A percentile compares a stretch with the other conserved stretches of the same genome.
phyloP scores from a whole-genome alignment of 2,888 invertebrate genomes.

The Drosophila quinaria region DNA sequence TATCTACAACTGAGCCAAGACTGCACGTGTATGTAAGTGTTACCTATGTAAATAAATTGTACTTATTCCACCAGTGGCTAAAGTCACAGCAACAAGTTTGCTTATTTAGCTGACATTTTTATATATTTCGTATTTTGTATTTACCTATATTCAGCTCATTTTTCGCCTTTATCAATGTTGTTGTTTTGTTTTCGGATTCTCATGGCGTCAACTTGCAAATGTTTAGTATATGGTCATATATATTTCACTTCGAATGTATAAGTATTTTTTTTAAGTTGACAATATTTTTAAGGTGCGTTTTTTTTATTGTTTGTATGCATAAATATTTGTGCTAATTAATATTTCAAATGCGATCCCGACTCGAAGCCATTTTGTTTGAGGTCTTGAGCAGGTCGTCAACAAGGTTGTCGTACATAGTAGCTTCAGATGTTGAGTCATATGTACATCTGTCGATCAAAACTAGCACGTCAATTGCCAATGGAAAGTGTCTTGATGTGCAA shows the following conservation, averaged over 20 bases:
- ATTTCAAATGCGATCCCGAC: conserved; percentile 39
- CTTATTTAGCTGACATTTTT: conserved; percentile 17
- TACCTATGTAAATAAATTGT: conserved; percentile 36
- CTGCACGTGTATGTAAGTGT: conserved; percentile 55
- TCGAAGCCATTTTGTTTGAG: conserved; percentile 21
- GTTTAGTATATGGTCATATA: conserved; percentile 10
- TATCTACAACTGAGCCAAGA: conserved; percentile 13
- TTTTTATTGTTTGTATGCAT: conserved; percentile 19
- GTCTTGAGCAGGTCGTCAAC: conserved; percentile 18
- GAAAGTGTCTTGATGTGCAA: neutral
- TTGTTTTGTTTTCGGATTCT: conserved; percentile 40
- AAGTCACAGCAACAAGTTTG: conserved; percentile 66
- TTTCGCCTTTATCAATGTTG: conserved; percentile 33
- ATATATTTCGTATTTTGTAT: conserved; percentile 18
- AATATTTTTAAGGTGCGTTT: conserved; percentile 31
- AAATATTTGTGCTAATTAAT: conserved; percentile 56
- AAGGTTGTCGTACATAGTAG: conserved; percentile 6
- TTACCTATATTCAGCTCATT: conserved; percentile 12
- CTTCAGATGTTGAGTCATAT: conserved; percentile 44
- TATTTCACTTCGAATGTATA: neutral
- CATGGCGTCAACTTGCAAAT: conserved; percentile 18
- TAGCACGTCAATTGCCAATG: conserved; percentile 14
- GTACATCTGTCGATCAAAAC: conserved; percentile 22
- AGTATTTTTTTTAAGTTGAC: conserved; percentile 14
- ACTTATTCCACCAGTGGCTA: conserved; percentile 49